Evolutionary conservation across 2,888 invertebrate species (phyloP), one percentile per base, ranked within the genome.

Genomic region (Meiosimyza platycephala): DNA sequence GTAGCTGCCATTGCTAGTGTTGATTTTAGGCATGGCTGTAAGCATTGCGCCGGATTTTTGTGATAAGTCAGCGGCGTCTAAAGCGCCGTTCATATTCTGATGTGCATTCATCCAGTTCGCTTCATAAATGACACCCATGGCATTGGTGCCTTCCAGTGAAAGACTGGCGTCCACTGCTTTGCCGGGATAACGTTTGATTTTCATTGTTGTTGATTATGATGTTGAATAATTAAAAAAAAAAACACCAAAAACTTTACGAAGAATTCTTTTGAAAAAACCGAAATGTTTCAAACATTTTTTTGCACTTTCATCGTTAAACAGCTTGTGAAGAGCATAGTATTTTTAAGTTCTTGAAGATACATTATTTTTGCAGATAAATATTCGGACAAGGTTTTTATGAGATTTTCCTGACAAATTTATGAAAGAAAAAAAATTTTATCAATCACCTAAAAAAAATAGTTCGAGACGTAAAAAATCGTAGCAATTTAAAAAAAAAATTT

Each of bases 81-180:
- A 75, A 74, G 63, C 62, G 51, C 13, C 62, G 54, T 74, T 76
- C 40, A 70, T 40, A 59, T 77, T 80, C 40, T 81, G 79, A 62
- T 89, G 89, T n/a, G 93, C 91, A 81, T 94, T 93, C 76, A 93
- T 90, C 95, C 95, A 95, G 84, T 94, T 95, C 50, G 94, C 94
- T 80, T 94, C 95, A 85, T 95, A 95, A 63, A 94, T 90, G 66
- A 93, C 90, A 80, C 92, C 93, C 93, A 93, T 92, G 76, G 91
- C 91, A 80, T 90, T 90, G 78, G 91, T 91, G 79, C 90, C 90
- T 85, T 94, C 94, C 89, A 93, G 90, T 72, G 91, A 89, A 74
- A 91, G 83, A 86, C 90, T 90, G 71, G 91, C 89, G 72, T 91
- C 90, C 83, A 94, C 94, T 77, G 93, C 95, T 88, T 93, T 93